Conservation (phyloP, 92 coral and sea anemone genomes). For the Plumapathes pennacea region DNA sequence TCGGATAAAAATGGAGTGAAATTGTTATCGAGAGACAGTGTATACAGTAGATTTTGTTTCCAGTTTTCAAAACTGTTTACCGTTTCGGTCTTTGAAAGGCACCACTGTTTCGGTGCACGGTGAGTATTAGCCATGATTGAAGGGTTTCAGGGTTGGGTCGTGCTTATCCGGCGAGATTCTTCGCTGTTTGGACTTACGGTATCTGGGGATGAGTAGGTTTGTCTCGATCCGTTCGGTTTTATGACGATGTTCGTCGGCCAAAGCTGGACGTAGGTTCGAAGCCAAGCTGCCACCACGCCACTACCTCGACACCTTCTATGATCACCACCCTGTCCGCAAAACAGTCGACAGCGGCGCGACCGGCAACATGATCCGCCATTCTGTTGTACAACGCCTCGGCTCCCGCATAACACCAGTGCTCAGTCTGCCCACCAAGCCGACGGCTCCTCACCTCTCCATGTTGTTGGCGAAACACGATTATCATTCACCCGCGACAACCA, state of each 20-base stretch:
- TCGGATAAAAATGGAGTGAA: constrained; percentile 52
- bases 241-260: too few relatives aligned
- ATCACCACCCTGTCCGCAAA: constrained; percentile 15
- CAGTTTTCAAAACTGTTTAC: constrained; percentile 55
- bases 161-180: too few relatives aligned
- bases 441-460: constrained; percentile 30
- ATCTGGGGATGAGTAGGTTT: too few relatives aligned
- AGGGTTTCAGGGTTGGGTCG: too few relatives aligned
- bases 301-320: constrained; percentile 16
- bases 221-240: too few relatives aligned
- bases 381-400: constrained; percentile 18
- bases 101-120: constrained; percentile 54
- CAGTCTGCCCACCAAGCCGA: constrained; percentile 43
- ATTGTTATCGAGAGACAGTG: constrained; percentile 49
- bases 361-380: constrained; percentile 38
- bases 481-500: constrained; percentile 8
- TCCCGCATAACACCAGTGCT: too few relatives aligned
- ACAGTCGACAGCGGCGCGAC: constrained; percentile 17
- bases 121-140: constrained; percentile 43
- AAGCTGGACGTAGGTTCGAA: too few relatives aligned
- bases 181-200: too few relatives aligned
- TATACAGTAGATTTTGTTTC: constrained; percentile 57
- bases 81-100: constrained; percentile 35
- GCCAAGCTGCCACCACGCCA: too few relatives aligned
- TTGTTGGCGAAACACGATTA: constrained; percentile 15